Evolutionary conservation across 1,140 invertebrate genomes (phyloP), one percentile per base, ranked within the genome.

Genomic region (Oreohelix idahoensis): DNA sequence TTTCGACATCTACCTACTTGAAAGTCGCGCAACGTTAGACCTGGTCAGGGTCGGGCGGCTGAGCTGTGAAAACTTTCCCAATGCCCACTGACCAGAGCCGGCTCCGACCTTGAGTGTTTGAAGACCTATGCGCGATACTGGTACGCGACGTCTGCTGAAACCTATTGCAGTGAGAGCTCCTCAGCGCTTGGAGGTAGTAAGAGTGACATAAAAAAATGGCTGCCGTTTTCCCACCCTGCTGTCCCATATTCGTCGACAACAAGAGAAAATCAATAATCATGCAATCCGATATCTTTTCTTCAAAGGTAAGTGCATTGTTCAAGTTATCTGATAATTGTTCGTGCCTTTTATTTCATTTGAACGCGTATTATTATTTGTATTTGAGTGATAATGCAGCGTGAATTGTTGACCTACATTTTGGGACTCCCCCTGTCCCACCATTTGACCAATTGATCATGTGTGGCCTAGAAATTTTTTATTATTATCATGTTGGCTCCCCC

Each of bases 141-240:
- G 15, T 32, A 32, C 53, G 20, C 53, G 53, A 23, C 20, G 53
- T 58, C 53, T 66, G n/a, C n/a, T 32, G 63, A 58, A 58, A 5
- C n/a, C n/a, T n/a, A n/a, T 66, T 32, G 63, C 63, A 66, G 29
- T 66, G 63, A 66, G 63, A 66, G 17, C 63, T 66, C 63, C 63
- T n/a, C 63, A 66, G 63, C 63, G n/a, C n/a, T 66, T 66, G 63
- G 29, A 66, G 63, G 63, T 32, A 66, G 29, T 35, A 66, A 66
- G n/a, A 66, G 63, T 66, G 29, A 66, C 63, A 66, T 66, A 66
- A 66, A 66, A 58, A 66, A 66, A 66, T 66, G 63, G 63, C 63
- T 32, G 63, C 29, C 63, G 63, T 35, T 32, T 32, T 66, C 63
- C 63, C 63, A 66, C 63, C 63, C 63, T 32, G 63, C 11, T 66